phyloP scores from a whole-genome alignment of 2,113 vertebrate species.

The Lepus timidus region DNA sequence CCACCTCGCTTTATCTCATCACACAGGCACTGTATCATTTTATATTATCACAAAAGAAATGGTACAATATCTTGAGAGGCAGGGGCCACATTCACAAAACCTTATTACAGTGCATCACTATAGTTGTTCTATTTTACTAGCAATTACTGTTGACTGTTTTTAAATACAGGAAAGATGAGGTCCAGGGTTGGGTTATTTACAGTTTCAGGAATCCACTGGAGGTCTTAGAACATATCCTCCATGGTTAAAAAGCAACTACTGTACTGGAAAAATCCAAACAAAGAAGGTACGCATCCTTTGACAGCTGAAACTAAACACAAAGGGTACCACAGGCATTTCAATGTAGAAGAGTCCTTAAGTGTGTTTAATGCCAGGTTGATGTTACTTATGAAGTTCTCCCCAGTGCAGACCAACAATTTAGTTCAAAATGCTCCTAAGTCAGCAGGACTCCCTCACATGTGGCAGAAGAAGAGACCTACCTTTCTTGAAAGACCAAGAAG shows the following conservation, averaged over 20 bases:
- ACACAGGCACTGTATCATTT: neutral
- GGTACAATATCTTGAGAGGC: neutral
- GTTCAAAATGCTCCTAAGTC: neutral
- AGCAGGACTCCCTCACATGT: neutral
- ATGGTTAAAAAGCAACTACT: no score
- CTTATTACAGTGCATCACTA: neutral
- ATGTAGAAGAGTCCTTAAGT: neutral
- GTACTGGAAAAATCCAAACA: rapidly evolving
- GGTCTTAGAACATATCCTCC: no score
- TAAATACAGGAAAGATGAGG: neutral
- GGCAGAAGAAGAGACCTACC: neutral
- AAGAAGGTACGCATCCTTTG: rapidly evolving
- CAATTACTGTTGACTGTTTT: neutral
- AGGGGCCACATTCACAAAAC: neutral
- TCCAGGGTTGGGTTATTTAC: neutral
- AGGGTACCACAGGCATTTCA: neutral
- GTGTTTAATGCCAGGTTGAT: neutral
- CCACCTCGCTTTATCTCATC: neutral
- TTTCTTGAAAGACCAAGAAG: neutral
- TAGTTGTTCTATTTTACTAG: neutral
- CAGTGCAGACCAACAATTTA: neutral
- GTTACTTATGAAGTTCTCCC: no score
- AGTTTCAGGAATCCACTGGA: neutral
- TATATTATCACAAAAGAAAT: neutral
- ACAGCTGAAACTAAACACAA: neutral